A percentile compares a stretch with the other conserved stretches of the same genome.
phyloP scores from a whole-genome alignment of 2,888 invertebrate species.

The Acrobasis repandana region DNA sequence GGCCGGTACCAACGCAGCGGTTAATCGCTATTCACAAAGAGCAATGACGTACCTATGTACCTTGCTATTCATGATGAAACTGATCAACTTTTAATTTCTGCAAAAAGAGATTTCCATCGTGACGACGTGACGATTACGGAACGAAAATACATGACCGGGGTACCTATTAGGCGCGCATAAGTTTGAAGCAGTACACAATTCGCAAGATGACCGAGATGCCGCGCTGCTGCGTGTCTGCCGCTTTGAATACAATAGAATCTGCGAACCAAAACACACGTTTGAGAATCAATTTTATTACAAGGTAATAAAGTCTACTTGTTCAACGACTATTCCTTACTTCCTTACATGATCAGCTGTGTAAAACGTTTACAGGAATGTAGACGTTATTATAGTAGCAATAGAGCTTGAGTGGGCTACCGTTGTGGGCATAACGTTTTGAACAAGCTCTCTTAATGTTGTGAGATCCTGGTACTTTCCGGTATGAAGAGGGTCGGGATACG shows the following conservation, averaged over 20 bases:
- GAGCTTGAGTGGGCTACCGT: neutral
- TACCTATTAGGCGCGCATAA: conserved; percentile 50
- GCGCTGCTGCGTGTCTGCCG: neutral
- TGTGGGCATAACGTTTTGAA: neutral
- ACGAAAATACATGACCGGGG: conserved; percentile 54
- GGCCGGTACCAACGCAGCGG: too few relatives aligned
- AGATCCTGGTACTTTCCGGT: conserved; percentile 48
- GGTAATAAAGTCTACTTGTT: conserved; percentile 26
- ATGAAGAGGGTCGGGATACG: conserved; percentile 55
- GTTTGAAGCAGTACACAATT: conserved; percentile 27
- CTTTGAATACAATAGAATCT: conserved; percentile 20
- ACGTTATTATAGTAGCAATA: neutral
- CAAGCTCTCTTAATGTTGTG: conserved; percentile 36
- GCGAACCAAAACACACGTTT: neutral
- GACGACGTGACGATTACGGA: conserved; percentile 47
- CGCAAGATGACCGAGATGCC: neutral
- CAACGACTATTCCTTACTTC: neutral
- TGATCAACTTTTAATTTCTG: too few relatives aligned
- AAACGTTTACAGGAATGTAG: conserved; percentile 1
- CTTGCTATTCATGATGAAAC: too few relatives aligned
- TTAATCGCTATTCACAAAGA: too few relatives aligned
- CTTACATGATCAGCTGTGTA: neutral
- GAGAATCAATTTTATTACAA: conserved; percentile 23
- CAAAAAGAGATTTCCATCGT: neutral
- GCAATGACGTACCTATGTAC: too few relatives aligned